Conservation (phyloP, 2,888 invertebrate species). For the Stenichneumon culpator region DNA sequence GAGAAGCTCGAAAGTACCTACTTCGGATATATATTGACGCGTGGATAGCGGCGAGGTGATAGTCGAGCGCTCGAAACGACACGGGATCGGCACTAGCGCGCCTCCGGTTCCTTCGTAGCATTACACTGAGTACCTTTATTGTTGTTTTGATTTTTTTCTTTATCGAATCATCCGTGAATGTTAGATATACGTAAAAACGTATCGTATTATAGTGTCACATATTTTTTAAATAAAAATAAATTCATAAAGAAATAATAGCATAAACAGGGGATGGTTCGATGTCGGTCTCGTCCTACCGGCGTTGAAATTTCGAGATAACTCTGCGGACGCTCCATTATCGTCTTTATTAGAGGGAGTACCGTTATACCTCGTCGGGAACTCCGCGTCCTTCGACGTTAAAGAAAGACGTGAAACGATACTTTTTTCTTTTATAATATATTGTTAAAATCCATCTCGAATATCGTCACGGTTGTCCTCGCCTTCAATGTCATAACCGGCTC, state of each 20-base stretch:
- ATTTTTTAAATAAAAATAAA: neutral
- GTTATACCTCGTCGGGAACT: neutral
- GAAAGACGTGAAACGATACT: neutral
- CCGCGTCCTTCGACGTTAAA: neutral
- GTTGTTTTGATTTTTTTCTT: neutral
- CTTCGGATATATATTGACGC: slow-evolving; percentile 67
- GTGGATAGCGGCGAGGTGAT: slow-evolving; percentile 64
- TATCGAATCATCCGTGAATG: neutral
- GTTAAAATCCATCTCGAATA: slow-evolving; percentile 30
- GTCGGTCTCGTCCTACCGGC: neutral
- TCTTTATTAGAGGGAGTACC: neutral
- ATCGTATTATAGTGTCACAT: neutral
- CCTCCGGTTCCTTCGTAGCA: slow-evolving; percentile 15
- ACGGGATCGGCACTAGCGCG: neutral
- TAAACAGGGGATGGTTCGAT: neutral
- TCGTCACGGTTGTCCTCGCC: slow-evolving; percentile 4
- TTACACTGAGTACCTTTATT: neutral
- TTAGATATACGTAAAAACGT: too few species aligned
- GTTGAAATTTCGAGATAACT: slow-evolving; percentile 23
- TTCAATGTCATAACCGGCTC: slow-evolving; percentile 30
- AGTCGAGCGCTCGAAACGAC: slow-evolving; percentile 64
- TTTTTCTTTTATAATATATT: neutral
- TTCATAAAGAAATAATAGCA: neutral
- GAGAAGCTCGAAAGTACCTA: slow-evolving; percentile 55
- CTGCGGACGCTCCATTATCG: neutral